Conservation (phyloP, 2,888 invertebrate genomes). For the Arrhopalites spinosus region DNA sequence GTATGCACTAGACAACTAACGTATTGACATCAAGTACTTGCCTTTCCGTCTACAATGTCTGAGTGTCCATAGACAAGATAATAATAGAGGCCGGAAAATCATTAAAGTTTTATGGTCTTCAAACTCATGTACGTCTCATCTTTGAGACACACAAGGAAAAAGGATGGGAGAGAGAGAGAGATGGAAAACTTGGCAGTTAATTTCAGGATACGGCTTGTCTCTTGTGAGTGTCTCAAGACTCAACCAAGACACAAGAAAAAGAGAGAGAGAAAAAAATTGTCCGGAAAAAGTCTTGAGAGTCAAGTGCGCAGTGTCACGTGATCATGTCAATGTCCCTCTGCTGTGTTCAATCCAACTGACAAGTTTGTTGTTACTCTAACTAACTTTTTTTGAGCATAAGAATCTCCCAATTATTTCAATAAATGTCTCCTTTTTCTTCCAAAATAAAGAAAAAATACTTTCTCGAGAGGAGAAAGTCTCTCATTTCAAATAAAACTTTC, state of each 20-base stretch:
- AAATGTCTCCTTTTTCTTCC: too few relatives aligned
- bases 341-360: too few relatives aligned
- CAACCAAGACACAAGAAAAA: not conserved
- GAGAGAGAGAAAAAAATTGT: not conserved
- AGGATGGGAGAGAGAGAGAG: slow-evolving; percentile 19
- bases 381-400: too few relatives aligned
- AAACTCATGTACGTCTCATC: not conserved
- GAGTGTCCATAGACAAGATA: not conserved
- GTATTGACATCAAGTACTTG: not conserved
- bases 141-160: slow-evolving; percentile 1
- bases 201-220: slow-evolving; percentile 1
- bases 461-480: too few relatives aligned
- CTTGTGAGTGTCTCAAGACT: slow-evolving; percentile 1
- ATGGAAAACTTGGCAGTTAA: slow-evolving; percentile 28
- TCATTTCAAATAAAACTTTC: too few relatives aligned
- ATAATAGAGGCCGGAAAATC: slow-evolving; percentile 19
- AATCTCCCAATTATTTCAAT: too few relatives aligned
- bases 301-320: not conserved
- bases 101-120: slow-evolving; percentile 24
- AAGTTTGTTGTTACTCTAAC: too few relatives aligned
- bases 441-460: too few relatives aligned
- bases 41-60: not conserved
- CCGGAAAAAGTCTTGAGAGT: not conserved
- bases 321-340: too few relatives aligned
- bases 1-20: too few relatives aligned